Base-by-base conservation (phyloP, 2,113 vertebrate genomes). In the Balaeniceps rex region DNA sequence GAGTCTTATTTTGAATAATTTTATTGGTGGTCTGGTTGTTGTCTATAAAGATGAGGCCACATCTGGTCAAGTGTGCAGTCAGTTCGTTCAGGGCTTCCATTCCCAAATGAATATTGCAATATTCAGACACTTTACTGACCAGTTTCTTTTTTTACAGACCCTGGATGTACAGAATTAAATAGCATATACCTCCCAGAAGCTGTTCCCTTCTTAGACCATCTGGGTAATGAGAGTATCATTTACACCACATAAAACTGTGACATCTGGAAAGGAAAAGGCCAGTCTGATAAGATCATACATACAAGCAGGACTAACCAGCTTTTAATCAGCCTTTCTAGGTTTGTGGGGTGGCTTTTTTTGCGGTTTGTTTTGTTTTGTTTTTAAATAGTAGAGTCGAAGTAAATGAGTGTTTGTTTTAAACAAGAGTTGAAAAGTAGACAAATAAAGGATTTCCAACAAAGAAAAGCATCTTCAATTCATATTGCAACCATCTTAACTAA, bases 181-280 rank as follows among this genome's bases (percentile, higher is more conserved):
- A 93, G 55, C 55, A 40, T 71, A 88, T 94, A 97, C 96, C 97
- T 97, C 93, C 96, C 96, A 94, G 93, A 97, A 98, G 72, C 92
- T 90, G 79, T 81, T 97, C 93, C 66, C 63, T 89, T 96, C 82
- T 93, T 77, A 83, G 81, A 77, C 93, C 94, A 96, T 97, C 90
- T 98, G 96, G 91, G 81, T 95, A 97, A 97, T 23, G 76, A 97
- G 81, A 88, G 72, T 87, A 93, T 97, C 93, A 92, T 96, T 98
- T 97, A 82, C 88, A 93, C 92, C 75, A 94, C 83, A 88, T 97
- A 97, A 98, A 98, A 92, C 66, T 65, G 74, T 77, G 83, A 88
- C 97, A 97, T 92, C 88, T 97, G 97, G 93, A 95, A 96, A 96
- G 71, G 49, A 96, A 94, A 97, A 96, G 88, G 61, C 77, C 83